A percentile compares a stretch with the other conserved stretches of the same genome.
Evolutionary conservation across 2,113 vertebrate genomes (phyloP).

Genomic region (Bettongia penicillata): DNA sequence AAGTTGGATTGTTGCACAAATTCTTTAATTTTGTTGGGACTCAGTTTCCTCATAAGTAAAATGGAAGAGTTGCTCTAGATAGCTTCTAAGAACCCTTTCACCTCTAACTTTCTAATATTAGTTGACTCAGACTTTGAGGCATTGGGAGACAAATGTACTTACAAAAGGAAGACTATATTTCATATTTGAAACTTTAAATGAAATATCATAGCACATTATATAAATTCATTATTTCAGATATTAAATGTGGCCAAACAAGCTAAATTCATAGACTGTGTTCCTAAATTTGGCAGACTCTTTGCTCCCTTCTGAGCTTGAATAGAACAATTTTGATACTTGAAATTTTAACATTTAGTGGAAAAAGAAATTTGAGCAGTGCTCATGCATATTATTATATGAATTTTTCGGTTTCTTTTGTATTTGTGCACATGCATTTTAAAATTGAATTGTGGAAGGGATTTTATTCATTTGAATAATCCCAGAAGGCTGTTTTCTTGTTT

Average conservation of each 20-base stretch:
- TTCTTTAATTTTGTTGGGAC: neutral
- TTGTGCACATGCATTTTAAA: neutral
- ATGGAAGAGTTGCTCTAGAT: neutral
- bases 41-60: neutral
- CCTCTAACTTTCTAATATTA: neutral
- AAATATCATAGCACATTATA: neutral
- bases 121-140: neutral
- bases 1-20: neutral
- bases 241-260: neutral
- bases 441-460: neutral
- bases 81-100: neutral
- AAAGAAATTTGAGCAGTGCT: neutral
- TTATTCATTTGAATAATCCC: slow-evolving; percentile 6
- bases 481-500: neutral
- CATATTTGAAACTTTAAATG: neutral
- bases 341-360: slow-evolving; percentile 4
- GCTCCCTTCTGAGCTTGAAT: neutral
- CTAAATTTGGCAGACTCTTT: neutral
- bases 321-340: neutral
- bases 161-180: neutral
- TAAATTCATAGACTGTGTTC: neutral
- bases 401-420: neutral
- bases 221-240: neutral
- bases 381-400: neutral
- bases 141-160: neutral